Conservation (phyloP, 2,113 vertebrate genomes). For the Thryonomys swinderianus region DNA sequence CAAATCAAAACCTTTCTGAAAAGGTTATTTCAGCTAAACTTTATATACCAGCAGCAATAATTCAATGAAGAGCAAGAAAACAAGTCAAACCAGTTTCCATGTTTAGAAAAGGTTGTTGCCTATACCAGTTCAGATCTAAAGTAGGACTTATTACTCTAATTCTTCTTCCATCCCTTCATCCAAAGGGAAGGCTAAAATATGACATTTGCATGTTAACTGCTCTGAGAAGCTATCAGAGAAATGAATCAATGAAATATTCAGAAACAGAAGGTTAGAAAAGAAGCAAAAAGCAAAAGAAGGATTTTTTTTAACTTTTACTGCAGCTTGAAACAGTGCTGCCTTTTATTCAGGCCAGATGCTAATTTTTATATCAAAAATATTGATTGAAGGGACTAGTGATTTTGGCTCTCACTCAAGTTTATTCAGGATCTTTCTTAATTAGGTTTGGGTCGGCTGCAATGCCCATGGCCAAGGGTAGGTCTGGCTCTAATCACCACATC, state of each 20-base stretch:
- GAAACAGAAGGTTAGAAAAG: constrained; percentile 72
- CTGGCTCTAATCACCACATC: constrained; percentile 75
- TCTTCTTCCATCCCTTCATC: background rate
- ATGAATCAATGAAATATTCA: constrained; percentile 73
- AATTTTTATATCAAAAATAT: constrained; percentile 81
- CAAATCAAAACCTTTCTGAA: constrained; percentile 23
- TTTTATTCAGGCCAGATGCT: constrained; percentile 80
- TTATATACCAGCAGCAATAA: background rate
- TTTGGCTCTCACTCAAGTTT: constrained; percentile 74
- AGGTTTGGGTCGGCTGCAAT: constrained; percentile 66
- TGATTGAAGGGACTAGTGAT: constrained; percentile 74
- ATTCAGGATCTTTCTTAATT: constrained; percentile 79
- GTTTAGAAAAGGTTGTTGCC: constrained; percentile 2
- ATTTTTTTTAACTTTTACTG: constrained; percentile 7
- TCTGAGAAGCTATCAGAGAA: constrained; percentile 79
- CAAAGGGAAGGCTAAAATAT: constrained; percentile 79
- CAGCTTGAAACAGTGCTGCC: constrained; percentile 74
- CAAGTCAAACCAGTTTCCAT: background rate
- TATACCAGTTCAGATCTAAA: background rate
- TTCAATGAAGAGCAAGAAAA: constrained; percentile 41
- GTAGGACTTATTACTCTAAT: background rate
- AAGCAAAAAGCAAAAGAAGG: constrained; percentile 50
- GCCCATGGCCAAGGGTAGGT: constrained; percentile 66
- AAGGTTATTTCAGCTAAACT: constrained; percentile 41
- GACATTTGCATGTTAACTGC: constrained; percentile 76